Evolutionary conservation across 2,797 vertebrate species (phyloP), one percentile per base, ranked within the genome.

Genomic region (Euthynnus affinis): DNA sequence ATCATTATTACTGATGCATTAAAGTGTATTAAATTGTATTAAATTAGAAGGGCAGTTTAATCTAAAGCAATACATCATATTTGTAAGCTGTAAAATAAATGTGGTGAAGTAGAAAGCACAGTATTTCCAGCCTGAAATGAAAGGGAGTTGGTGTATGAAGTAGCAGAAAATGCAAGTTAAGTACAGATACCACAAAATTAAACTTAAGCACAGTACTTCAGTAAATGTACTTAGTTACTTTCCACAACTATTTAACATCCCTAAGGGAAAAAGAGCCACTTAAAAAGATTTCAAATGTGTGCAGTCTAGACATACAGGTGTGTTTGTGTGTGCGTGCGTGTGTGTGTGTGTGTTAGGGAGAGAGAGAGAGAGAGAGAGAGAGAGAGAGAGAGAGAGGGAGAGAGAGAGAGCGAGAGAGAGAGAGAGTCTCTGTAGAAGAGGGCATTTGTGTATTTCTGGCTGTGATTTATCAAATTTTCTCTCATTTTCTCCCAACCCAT

Each of bases 381-480:
- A 37, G 8, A 37, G 34, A 37, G 7, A 37, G 9, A 37, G 7
- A 37, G 8, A 34, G n/a, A 29, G 27, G n/a, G 27, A 29, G 34
- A 37, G 34, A 37, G 8, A 37, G 34, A 37, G 7, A 37, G 9
- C n/a, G n/a, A n/a, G n/a, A n/a, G n/a, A n/a, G n/a, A n/a, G n/a
- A n/a, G n/a, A 42, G 37, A 67, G 53, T 37, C 65, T 68, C 2
- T 49, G 40, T 37, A n/a, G n/a, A n/a, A 51, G 9, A 51, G 20
- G n/a, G 4, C 25, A 48, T 72, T 59, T 66, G n/a, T 37, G 18
- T 40, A 40, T 51, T 59, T 32, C 37, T 73, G 32, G n/a, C 56
- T 67, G 37, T 49, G 23, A 48, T 51, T 66, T 34, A 63, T 67
- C 10, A 76, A 22, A 84, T 74, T 53, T 62, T 46, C 14, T 40